Evolutionary conservation across 2,797 vertebrate genomes (phyloP).

Genomic region (Rhinatrema bivittatum): DNA sequence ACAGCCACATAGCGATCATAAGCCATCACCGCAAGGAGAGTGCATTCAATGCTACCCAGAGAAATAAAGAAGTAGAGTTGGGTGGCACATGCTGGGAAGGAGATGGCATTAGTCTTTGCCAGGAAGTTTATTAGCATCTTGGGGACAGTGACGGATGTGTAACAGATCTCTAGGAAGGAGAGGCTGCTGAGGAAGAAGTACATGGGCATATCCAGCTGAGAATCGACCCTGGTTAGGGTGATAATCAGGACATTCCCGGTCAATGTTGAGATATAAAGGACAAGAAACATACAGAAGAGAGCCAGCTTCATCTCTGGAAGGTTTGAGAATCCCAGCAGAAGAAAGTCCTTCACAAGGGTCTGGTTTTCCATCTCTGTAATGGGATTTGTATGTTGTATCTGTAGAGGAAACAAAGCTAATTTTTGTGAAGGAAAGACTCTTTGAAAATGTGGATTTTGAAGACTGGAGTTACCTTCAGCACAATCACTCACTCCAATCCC

Average conservation of each 20-base stretch:
- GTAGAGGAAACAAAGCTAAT: no score
- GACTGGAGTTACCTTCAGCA: no score
- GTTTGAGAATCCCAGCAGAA: constrained; percentile 28
- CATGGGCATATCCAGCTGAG: constrained; percentile 25
- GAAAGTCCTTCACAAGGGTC: constrained; percentile 25
- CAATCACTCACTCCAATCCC: no score
- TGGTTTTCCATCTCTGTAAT: no score
- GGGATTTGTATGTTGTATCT: no score
- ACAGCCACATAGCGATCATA: constrained; percentile 34
- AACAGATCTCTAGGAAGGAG: constrained; percentile 32
- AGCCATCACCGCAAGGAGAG: constrained; percentile 35
- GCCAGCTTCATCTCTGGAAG: constrained; percentile 24
- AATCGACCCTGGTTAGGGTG: constrained; percentile 23
- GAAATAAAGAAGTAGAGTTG: constrained; percentile 37
- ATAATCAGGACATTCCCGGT: constrained; percentile 21
- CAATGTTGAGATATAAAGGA: constrained; percentile 25
- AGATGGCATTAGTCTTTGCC: constrained; percentile 19
- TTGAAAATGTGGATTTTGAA: no score
- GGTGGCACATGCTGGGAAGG: constrained; percentile 20
- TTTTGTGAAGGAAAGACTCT: no score
- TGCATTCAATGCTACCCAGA: constrained; percentile 32
- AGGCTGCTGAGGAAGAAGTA: constrained; percentile 35
- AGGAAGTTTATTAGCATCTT: constrained; percentile 32
- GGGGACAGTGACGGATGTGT: constrained; percentile 26
- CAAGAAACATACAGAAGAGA: constrained; percentile 21